Conservation (phyloP, 2,113 vertebrate genomes). For the Psittacula cyanocephala region DNA sequence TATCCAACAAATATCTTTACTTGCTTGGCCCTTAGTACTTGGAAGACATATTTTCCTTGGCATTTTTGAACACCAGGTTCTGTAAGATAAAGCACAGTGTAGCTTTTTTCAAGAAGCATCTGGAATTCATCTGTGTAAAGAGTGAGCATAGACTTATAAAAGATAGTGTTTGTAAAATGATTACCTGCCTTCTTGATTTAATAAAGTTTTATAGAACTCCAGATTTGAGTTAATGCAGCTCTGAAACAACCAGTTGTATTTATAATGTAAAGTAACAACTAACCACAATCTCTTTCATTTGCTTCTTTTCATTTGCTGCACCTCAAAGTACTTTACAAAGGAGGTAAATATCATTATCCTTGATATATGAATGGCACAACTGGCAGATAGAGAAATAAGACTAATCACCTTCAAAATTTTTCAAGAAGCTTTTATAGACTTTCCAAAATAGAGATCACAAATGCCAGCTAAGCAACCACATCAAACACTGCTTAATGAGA, state of each 20-base stretch:
- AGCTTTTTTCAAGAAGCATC: conserved; percentile 30
- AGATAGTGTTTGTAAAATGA: conserved; percentile 37
- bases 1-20: background rate
- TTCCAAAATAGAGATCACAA: background rate
- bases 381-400: background rate
- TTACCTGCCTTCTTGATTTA: background rate
- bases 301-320: background rate
- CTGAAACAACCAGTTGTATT: background rate
- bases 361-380: background rate
- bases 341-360: background rate
- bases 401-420: background rate
- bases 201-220: conserved; percentile 7
- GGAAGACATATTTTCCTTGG: conserved; percentile 13
- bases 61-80: conserved; percentile 38
- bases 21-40: background rate
- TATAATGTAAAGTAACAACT: background rate
- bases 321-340: background rate
- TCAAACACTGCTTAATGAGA: background rate
- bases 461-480: background rate
- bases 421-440: background rate
- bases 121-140: conserved; percentile 33
- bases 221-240: background rate
- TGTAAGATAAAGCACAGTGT: conserved; percentile 32
- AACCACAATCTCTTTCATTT: background rate
- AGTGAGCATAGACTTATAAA: conserved; percentile 12